These are phyloP conservation scores for Globicephala melas DNA, from an alignment of 2,113 vertebrate species.

Conservation along the genomic window DNA sequence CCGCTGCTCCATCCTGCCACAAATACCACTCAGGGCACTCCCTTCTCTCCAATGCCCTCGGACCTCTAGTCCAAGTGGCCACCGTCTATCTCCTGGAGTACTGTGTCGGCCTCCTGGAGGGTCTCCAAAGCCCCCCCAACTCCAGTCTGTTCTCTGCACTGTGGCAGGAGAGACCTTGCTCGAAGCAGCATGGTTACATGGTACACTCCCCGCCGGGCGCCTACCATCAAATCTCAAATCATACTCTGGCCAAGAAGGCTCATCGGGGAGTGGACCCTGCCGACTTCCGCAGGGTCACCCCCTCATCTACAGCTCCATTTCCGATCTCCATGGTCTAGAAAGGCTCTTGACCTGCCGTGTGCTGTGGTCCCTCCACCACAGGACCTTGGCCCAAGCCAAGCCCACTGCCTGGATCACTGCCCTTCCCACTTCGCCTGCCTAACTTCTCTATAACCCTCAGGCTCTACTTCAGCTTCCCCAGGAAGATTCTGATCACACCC, in stretches of 20 bases:
- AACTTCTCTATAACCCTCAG: neutral
- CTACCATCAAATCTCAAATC: neutral
- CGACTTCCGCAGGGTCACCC: fast-evolving
- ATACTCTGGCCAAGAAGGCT: fast-evolving
- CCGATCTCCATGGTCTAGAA: neutral
- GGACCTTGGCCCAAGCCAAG: neutral
- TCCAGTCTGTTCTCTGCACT: neutral
- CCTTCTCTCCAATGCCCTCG: fast-evolving
- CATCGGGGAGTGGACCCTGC: neutral
- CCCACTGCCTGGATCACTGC: neutral
- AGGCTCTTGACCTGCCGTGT: neutral
- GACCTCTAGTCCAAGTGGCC: neutral
- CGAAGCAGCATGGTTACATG: fast-evolving
- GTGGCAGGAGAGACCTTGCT: neutral
- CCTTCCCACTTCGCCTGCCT: neutral
- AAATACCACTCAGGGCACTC: fast-evolving
- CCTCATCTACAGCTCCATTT: neutral
- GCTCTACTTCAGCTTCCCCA: neutral
- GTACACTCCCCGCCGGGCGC: fast-evolving
- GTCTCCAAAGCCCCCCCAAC: neutral
- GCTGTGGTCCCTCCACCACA: neutral
- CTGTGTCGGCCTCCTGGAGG: neutral
- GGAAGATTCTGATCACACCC: neutral
- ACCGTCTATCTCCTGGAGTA: neutral
- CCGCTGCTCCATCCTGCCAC: fast-evolving